These are phyloP conservation scores for Paedocypris sp. DNA, from an alignment of 2,113 vertebrate species.

Conservation along the genomic window DNA sequence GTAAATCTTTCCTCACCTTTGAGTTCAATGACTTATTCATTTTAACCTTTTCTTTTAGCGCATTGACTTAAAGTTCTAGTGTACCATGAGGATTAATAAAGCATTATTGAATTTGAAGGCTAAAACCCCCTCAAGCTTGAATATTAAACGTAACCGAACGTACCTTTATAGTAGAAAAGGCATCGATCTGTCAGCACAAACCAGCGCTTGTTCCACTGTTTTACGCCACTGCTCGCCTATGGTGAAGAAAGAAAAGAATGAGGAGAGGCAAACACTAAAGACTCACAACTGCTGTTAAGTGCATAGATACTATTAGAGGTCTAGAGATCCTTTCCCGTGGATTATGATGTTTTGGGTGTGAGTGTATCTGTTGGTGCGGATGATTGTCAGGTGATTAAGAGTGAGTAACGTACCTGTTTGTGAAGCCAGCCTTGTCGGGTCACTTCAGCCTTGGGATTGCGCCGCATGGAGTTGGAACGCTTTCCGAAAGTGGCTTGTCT, in stretches of 20 bases:
- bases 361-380: not conserved
- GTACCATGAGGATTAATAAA: no score
- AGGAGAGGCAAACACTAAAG: not conserved
- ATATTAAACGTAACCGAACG: no score
- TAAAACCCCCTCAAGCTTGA: no score
- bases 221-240: constrained; percentile 89
- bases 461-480: constrained; percentile 89
- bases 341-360: not conserved
- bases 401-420: constrained; percentile 71
- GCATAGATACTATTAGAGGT: not conserved
- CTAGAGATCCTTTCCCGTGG: not conserved
- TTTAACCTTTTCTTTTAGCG: no score
- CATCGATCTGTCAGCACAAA: constrained; percentile 88
- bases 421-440: constrained; percentile 83
- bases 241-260: not conserved
- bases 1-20: no score
- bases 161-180: constrained; percentile 97
- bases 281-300: not conserved
- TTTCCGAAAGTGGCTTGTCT: constrained; percentile 87
- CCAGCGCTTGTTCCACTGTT: constrained; percentile 96
- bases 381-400: not conserved
- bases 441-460: constrained; percentile 76
- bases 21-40: no score
- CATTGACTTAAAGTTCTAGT: no score
- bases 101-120: no score